Evolutionary conservation across 2,113 vertebrate species (phyloP).

Genomic region (Heterotis niloticus): DNA sequence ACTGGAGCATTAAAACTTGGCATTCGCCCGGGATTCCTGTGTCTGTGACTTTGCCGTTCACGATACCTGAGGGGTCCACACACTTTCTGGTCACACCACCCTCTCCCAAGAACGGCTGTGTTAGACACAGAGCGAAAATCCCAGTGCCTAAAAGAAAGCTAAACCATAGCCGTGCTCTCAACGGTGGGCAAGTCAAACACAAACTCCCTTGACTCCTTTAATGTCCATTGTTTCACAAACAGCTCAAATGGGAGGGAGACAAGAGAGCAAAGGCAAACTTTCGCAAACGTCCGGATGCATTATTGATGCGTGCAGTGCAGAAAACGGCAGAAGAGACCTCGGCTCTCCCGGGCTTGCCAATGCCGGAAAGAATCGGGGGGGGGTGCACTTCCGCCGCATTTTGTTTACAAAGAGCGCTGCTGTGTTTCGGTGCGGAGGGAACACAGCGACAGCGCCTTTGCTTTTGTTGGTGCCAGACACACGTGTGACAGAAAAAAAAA

Average conservation of each 20-base stretch:
- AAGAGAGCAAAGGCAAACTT: slow-evolving; percentile 32
- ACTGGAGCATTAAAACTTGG: no score
- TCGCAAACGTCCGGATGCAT: slow-evolving; percentile 36
- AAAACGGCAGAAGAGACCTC: slow-evolving; percentile 25
- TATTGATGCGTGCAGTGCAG: slow-evolving; percentile 40
- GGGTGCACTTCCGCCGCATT: slow-evolving; percentile 13
- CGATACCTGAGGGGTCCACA: no score
- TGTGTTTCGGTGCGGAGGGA: slow-evolving; percentile 7
- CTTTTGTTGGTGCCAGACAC: slow-evolving; percentile 4
- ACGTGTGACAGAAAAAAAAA: slow-evolving; percentile 8
- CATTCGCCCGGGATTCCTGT: no score
- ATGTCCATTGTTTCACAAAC: slow-evolving; percentile 34
- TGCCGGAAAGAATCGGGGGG: slow-evolving; percentile 28
- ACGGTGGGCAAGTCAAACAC: slow-evolving; percentile 11
- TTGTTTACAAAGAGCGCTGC: slow-evolving; percentile 22
- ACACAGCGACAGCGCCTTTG: slow-evolving; percentile 1
- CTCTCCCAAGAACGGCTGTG: no score
- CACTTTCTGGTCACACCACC: no score
- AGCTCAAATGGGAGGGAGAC: slow-evolving; percentile 24
- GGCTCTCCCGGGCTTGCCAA: slow-evolving; percentile 29
- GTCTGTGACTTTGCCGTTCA: no score
- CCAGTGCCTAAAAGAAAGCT: slow-evolving; percentile 21
- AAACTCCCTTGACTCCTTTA: slow-evolving; percentile 10
- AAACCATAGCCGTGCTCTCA: slow-evolving; percentile 6
- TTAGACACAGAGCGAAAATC: slow-evolving; percentile 9